Conservation (phyloP, 2,113 vertebrate species). For the Osmerus mordax region DNA sequence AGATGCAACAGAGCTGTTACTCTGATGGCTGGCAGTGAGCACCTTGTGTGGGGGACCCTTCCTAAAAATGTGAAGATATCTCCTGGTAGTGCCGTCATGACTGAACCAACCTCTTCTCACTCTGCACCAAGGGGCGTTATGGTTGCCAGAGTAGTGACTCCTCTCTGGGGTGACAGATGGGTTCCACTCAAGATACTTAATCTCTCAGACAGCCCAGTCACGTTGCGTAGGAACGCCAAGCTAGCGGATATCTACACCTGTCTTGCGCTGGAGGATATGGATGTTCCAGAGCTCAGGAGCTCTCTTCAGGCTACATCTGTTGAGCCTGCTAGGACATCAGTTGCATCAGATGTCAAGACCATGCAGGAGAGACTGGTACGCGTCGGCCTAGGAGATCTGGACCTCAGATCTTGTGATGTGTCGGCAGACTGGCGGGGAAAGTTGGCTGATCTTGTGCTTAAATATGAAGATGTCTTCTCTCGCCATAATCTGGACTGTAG, state of each 20-base stretch:
- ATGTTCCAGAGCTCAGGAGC: neutral
- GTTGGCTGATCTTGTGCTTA: too few relatives aligned
- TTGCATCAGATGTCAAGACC: neutral
- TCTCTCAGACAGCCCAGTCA: constrained; percentile 1
- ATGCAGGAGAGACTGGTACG: neutral
- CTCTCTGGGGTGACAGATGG: constrained; percentile 23
- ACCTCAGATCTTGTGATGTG: too few relatives aligned
- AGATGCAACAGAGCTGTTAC: neutral
- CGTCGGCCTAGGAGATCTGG: neutral
- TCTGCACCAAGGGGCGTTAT: neutral
- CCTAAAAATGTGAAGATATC: neutral
- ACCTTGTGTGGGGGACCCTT: constrained; percentile 14
- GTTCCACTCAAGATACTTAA: constrained; percentile 20
- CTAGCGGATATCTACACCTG: constrained; percentile 22
- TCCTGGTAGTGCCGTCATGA: constrained; percentile 13
- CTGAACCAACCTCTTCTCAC: constrained; percentile 7
- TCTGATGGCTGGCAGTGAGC: constrained; percentile 7
- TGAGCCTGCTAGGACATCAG: neutral
- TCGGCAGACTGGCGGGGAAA: too few relatives aligned
- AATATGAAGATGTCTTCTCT: too few relatives aligned
- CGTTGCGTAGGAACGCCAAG: constrained; percentile 14
- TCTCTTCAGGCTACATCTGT: neutral
- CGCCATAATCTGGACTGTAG: too few relatives aligned
- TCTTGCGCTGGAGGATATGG: constrained; percentile 17
- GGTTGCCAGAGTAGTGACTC: constrained; percentile 1